Evolutionary conservation across 2,888 invertebrate genomes (phyloP).

Genomic region (Unio pictorum): DNA sequence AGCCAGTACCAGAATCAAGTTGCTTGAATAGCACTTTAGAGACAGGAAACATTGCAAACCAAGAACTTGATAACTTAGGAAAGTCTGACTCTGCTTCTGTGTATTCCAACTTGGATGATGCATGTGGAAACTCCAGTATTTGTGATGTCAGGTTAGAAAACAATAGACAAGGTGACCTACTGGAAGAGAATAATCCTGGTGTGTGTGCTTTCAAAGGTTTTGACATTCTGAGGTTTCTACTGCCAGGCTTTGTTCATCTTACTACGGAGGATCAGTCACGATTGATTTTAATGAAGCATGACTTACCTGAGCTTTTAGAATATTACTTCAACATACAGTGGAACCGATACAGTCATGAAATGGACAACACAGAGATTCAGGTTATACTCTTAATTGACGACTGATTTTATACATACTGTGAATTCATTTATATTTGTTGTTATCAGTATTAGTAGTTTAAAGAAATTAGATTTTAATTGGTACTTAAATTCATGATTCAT

Average conservation of each 20-base stretch:
- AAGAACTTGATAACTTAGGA: no score
- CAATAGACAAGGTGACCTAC: background rate
- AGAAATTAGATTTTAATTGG: no score
- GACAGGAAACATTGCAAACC: no score
- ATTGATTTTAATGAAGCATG: constrained; percentile 81
- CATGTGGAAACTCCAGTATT: background rate
- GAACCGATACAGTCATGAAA: constrained; percentile 18
- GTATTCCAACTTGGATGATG: background rate
- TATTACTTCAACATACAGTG: constrained; percentile 37
- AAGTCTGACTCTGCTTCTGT: background rate
- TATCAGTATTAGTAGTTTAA: no score
- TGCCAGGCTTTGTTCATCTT: constrained; percentile 92
- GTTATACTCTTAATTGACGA: constrained; percentile 5
- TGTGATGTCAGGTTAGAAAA: constrained; percentile 5
- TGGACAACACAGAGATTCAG: constrained; percentile 24
- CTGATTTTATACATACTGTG: no score
- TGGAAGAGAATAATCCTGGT: background rate
- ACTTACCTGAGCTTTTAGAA: constrained; percentile 77
- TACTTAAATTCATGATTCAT: no score
- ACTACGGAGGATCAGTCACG: constrained; percentile 90
- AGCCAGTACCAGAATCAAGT: no score
- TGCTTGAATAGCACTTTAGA: no score
- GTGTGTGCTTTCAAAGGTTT: constrained; percentile 5
- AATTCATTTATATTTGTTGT: no score
- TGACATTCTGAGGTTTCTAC: constrained; percentile 86